Conservation (phyloP, 2,797 vertebrate species). For the Mico argentatus region DNA sequence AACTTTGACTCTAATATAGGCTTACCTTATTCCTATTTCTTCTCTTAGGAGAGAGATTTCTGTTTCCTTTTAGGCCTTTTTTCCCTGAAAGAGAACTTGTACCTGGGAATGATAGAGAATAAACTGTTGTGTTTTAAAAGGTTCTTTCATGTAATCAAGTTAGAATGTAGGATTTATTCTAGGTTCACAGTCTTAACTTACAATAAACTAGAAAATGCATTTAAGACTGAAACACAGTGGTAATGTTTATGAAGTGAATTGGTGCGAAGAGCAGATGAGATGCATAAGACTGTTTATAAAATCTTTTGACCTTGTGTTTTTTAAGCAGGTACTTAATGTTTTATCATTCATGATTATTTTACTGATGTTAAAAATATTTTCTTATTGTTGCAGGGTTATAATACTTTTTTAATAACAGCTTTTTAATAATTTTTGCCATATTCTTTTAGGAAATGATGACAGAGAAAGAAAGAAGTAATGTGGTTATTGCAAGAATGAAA, state of each 20-base stretch:
- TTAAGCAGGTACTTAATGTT: background rate
- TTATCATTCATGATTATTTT: constrained; percentile 1
- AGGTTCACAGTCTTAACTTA: background rate
- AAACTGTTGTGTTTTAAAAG: constrained; percentile 39
- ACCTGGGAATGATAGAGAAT: background rate
- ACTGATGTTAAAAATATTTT: background rate
- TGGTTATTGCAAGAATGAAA: constrained; percentile 92
- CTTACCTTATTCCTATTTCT: background rate
- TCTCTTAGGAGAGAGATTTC: background rate
- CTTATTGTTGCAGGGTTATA: background rate
- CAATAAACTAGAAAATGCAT: constrained; percentile 29
- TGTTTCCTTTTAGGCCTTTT: background rate
- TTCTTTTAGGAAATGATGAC: constrained; percentile 91
- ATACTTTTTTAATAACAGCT: background rate
- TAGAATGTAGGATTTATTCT: constrained; percentile 42
- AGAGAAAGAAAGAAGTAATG: constrained; percentile 93
- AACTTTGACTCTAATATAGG: background rate
- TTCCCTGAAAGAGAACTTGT: background rate
- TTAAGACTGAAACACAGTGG: background rate
- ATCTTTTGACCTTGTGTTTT: background rate
- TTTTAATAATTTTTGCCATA: constrained; percentile 30
- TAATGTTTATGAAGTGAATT: background rate
- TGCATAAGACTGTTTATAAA: background rate
- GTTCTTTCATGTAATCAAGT: background rate
- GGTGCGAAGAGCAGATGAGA: background rate